These are phyloP conservation scores for Danio kyathit DNA, from an alignment of 2,797 vertebrate species.

Conservation along the genomic window DNA sequence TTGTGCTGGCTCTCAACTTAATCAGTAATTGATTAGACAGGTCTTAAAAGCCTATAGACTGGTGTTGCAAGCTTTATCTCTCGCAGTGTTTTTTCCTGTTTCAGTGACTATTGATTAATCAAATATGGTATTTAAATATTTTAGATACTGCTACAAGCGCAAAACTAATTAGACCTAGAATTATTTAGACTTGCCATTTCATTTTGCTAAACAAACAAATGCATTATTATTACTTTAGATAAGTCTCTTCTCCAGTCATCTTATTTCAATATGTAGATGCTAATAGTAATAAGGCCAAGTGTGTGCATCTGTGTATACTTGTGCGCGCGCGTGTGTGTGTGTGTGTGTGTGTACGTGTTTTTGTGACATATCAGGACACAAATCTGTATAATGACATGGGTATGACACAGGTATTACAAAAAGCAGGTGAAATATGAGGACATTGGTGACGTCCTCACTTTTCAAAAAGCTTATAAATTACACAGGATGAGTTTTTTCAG, in stretches of 20 bases:
- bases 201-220: background rate
- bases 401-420: too few species aligned
- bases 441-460: too few species aligned
- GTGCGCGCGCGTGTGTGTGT: too few species aligned
- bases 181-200: background rate
- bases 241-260: background rate
- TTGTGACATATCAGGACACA: too few species aligned
- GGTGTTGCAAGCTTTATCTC: background rate
- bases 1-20: background rate
- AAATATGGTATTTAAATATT: background rate
- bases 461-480: too few species aligned
- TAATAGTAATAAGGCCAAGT: background rate
- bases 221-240: background rate
- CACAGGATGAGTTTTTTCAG: too few species aligned
- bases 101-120: constrained; percentile 26
- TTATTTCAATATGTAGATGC: background rate
- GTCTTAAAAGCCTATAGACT: background rate
- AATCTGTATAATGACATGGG: too few species aligned
- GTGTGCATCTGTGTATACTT: too few species aligned
- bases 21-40: background rate
- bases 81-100: background rate
- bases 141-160: background rate
- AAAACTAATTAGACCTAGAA: background rate
- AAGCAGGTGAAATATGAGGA: too few species aligned
- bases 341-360: too few species aligned